These are phyloP conservation scores for Nycticebus coucang DNA, from an alignment of 2,113 vertebrate genomes.

Conservation along the genomic window DNA sequence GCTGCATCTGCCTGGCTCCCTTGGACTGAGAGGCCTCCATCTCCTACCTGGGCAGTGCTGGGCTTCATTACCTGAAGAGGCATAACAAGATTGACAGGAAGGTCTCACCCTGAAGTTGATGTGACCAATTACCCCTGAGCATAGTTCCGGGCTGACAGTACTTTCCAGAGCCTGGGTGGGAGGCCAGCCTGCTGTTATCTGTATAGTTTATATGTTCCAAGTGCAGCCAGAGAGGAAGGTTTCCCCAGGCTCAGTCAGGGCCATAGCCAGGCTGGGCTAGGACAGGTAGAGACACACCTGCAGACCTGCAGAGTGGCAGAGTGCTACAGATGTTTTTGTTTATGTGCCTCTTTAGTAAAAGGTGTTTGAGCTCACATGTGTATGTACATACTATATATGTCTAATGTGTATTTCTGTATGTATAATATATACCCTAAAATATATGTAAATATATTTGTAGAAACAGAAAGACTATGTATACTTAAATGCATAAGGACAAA, in stretches of 20 bases:
- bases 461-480: neutral
- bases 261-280: neutral
- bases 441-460: neutral
- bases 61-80: neutral
- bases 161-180: slow-evolving; percentile 2
- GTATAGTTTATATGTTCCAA: neutral
- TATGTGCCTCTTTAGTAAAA: neutral
- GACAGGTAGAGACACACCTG: neutral
- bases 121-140: neutral
- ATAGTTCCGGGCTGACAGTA: neutral
- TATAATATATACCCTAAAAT: neutral
- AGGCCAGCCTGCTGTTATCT: neutral
- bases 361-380: neutral
- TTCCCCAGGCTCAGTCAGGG: neutral
- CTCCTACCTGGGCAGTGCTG: neutral
- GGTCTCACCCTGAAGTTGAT: neutral
- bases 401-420: neutral
- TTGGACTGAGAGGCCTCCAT: neutral
- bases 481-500: slow-evolving; percentile 5
- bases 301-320: neutral
- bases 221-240: neutral
- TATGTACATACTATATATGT: neutral
- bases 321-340: neutral
- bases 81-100: neutral
- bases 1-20: neutral